Evolutionary conservation across 2,113 vertebrate genomes (phyloP).

Genomic region (Microtus richardsoni): DNA sequence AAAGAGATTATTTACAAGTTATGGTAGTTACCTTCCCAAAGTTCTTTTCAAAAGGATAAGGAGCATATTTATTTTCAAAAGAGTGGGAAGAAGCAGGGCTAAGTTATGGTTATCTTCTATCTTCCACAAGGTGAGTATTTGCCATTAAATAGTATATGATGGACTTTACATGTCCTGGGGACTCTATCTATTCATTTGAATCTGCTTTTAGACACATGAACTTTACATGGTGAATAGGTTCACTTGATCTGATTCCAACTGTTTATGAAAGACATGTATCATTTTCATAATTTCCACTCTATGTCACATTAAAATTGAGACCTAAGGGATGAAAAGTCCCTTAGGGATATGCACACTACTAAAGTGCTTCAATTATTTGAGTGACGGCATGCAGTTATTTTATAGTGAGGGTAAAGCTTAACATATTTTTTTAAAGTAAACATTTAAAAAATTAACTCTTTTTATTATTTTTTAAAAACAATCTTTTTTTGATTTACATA

Average conservation of each 20-base stretch:
- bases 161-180: neutral
- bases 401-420: neutral
- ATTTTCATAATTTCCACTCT: conserved; percentile 26
- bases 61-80: conserved; percentile 22
- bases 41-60: neutral
- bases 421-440: neutral
- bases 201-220: neutral
- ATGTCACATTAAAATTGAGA: neutral
- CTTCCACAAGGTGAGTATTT: neutral
- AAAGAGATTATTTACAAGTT: neutral
- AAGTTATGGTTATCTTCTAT: neutral
- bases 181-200: neutral
- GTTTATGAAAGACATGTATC: neutral
- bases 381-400: neutral
- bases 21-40: neutral
- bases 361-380: neutral
- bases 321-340: neutral
- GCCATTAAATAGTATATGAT: neutral
- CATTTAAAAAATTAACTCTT: no score
- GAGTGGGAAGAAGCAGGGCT: neutral
- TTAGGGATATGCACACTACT: neutral
- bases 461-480: no score
- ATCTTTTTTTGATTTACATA: no score
- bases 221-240: neutral
- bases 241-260: neutral